These are phyloP conservation scores for Ips typographus DNA, from an alignment of 1,140 invertebrate genomes.

Conservation along the genomic window DNA sequence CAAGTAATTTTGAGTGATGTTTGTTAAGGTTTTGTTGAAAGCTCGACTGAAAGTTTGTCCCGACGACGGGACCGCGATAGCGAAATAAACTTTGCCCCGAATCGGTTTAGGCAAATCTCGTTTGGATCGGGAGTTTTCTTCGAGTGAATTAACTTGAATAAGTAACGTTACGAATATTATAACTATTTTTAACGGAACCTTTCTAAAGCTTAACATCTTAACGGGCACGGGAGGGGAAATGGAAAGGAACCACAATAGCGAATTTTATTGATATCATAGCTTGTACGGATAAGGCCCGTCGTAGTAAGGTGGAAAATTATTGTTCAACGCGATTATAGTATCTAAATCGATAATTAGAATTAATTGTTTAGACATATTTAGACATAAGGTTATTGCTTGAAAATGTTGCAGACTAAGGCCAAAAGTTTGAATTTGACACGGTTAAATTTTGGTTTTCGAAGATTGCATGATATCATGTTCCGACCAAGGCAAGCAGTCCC, in stretches of 20 bases:
- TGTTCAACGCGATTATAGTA: slow-evolving; percentile 45
- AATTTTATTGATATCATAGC: slow-evolving; percentile 19
- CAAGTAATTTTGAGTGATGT: slow-evolving; percentile 48
- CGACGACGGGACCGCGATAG: slow-evolving; percentile 46
- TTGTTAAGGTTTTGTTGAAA: slow-evolving; percentile 51
- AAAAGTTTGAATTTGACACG: slow-evolving; percentile 39
- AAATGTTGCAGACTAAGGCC: slow-evolving; percentile 26
- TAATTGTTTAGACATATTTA: slow-evolving; percentile 48
- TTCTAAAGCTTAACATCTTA: slow-evolving; percentile 36
- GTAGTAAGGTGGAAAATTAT: slow-evolving; percentile 18
- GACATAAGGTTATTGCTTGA: slow-evolving; percentile 36
- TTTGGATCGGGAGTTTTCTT: slow-evolving; percentile 13
- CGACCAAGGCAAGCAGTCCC: not conserved
- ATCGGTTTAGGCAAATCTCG: slow-evolving; percentile 19
- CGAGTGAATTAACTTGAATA: slow-evolving; percentile 30
- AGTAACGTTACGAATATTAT: slow-evolving; percentile 34
- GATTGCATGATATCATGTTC: slow-evolving; percentile 39
- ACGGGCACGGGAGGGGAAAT: slow-evolving; percentile 32
- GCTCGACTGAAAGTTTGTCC: slow-evolving; percentile 46
- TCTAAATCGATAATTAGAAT: slow-evolving; percentile 51
- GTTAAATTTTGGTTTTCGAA: slow-evolving; percentile 38
- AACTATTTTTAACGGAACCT: slow-evolving; percentile 36
- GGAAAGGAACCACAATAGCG: not conserved
- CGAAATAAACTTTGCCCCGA: slow-evolving; percentile 46
- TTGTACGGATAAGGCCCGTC: slow-evolving; percentile 18